These are phyloP conservation scores for Drosophila leonis DNA, from an alignment of 2,888 invertebrate species.

Conservation along the genomic window DNA sequence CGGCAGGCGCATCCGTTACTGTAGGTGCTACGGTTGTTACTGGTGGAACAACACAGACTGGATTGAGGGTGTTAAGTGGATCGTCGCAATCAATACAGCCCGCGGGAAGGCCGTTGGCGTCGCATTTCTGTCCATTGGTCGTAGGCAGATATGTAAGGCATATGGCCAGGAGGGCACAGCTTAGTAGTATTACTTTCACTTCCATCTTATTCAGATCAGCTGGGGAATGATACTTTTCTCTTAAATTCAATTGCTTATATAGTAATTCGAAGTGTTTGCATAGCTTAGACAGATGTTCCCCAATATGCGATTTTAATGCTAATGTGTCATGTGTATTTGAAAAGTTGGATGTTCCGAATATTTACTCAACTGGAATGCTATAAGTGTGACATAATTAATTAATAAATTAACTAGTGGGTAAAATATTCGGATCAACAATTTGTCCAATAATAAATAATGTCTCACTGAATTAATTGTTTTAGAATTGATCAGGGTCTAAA, in stretches of 20 bases:
- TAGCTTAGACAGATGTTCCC: neutral
- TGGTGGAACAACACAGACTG: neutral
- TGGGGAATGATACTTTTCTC: conserved; percentile 21
- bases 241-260: conserved; percentile 16
- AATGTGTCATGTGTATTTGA: no score
- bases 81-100: neutral
- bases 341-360: neutral
- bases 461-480: no score
- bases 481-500: no score
- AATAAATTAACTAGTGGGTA: no score
- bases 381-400: neutral
- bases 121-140: neutral
- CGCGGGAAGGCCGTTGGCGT: rapidly evolving
- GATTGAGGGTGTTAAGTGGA: rapidly evolving
- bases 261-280: neutral
- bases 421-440: no score
- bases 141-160: conserved; percentile 22
- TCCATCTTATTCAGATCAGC: conserved; percentile 24
- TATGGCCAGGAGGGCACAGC: conserved; percentile 36
- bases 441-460: no score
- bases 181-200: conserved; percentile 3
- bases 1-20: neutral
- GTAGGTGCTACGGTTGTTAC: neutral
- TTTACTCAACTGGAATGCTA: neutral
- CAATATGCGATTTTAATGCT: no score